Percentiles rank a stretch among this genome's conserved stretches.
These are phyloP conservation scores for Pagetopsis macropterus DNA, from an alignment of 2,797 vertebrate genomes.

Conservation along the genomic window DNA sequence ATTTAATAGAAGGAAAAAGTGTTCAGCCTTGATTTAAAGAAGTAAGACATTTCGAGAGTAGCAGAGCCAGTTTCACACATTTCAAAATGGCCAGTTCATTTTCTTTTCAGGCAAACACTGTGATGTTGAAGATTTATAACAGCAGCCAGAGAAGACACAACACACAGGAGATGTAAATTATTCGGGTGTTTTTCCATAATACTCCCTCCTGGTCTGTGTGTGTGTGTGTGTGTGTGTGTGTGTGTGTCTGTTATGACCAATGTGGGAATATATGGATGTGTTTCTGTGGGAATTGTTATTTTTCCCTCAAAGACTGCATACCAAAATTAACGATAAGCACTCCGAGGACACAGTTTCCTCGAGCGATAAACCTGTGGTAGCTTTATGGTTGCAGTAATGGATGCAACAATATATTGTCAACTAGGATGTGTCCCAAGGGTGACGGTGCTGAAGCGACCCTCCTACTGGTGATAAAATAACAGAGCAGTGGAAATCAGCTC, in stretches of 20 bases:
- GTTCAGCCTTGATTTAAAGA: no score
- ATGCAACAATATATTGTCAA: slow-evolving; percentile 42
- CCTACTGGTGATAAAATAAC: slow-evolving; percentile 25
- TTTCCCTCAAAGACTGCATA: not conserved
- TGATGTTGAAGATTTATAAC: slow-evolving; percentile 19
- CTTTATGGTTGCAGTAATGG: slow-evolving; percentile 16
- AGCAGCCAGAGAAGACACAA: slow-evolving; percentile 12
- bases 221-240: slow-evolving; percentile 14
- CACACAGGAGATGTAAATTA: slow-evolving; percentile 36
- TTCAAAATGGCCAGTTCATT: not conserved
- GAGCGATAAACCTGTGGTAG: slow-evolving; percentile 29
- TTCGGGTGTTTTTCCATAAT: no score
- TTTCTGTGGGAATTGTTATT: not conserved
- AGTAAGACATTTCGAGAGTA: no score
- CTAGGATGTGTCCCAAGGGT: slow-evolving; percentile 15
- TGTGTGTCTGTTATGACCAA: not conserved
- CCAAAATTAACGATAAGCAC: not conserved
- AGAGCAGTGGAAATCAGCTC: slow-evolving; percentile 40
- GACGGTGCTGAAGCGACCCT: slow-evolving; percentile 20
- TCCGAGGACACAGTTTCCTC: not conserved
- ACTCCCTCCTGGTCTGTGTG: not conserved
- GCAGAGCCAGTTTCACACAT: not conserved
- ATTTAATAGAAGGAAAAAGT: no score
- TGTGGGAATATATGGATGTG: not conserved
- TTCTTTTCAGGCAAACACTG: slow-evolving; percentile 17